Evolutionary conservation across 1,140 invertebrate genomes (phyloP).

Genomic region (Galleria mellonella): DNA sequence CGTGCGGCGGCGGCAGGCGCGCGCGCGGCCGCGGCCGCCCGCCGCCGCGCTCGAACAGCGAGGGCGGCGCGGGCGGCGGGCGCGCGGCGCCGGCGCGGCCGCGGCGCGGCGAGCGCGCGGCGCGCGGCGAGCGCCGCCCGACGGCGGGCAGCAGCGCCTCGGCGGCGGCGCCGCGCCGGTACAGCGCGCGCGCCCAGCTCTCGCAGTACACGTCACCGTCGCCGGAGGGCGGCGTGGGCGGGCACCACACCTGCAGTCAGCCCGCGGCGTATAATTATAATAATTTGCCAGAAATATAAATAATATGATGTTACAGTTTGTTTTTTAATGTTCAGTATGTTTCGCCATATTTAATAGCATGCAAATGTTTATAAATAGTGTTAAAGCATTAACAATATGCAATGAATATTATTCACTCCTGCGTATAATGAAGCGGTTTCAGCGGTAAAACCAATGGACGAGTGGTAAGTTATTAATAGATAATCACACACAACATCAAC

Average conservation of each 20-base stretch:
- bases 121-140: conserved; percentile 19
- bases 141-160: conserved; percentile 86
- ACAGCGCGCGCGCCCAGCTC: conserved; percentile 87
- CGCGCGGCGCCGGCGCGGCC: conserved; percentile 79
- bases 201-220: conserved; percentile 95
- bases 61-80: conserved; percentile 82
- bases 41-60: conserved; percentile 69
- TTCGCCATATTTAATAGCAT: no score
- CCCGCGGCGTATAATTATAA: not conserved
- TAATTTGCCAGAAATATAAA: no score
- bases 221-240: conserved; percentile 93
- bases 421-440: no score
- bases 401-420: no score
- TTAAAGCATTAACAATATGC: no score
- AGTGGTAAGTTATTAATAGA: no score
- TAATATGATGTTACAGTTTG: no score
- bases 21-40: conserved; percentile 70
- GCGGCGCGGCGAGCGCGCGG: conserved; percentile 19
- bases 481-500: no score
- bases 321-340: no score
- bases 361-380: no score
- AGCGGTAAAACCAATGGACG: no score
- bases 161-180: conserved; percentile 87
- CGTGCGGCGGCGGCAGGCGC: conserved; percentile 75
- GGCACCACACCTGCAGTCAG: conserved; percentile 92